Conservation (phyloP, 1,140 invertebrate species). For the Mesaphorura yosii region DNA sequence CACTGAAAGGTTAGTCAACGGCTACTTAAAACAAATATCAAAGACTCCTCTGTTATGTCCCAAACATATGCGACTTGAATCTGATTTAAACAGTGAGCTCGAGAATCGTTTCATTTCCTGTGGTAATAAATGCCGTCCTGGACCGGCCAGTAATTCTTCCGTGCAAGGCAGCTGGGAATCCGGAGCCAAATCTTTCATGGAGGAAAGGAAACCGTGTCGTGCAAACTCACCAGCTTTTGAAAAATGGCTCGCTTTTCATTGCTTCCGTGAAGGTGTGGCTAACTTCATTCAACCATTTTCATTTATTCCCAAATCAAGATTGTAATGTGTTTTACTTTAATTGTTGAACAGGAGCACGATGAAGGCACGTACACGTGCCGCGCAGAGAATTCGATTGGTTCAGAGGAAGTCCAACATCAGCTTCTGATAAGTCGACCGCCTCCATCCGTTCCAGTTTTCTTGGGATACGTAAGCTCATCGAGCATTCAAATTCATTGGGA, state of each 20-base stretch:
- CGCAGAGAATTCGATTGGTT: slow-evolving; percentile 36
- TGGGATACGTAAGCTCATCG: slow-evolving; percentile 22
- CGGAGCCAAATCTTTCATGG: slow-evolving; percentile 37
- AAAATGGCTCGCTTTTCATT: slow-evolving; percentile 16
- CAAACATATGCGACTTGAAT: background rate
- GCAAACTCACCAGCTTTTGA: slow-evolving; percentile 14
- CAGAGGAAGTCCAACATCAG: slow-evolving; percentile 36
- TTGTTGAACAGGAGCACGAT: slow-evolving; percentile 33
- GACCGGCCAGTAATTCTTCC: slow-evolving; percentile 35
- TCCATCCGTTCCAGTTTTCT: slow-evolving; percentile 8
- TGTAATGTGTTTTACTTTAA: background rate
- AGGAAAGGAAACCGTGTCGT: slow-evolving; percentile 19
- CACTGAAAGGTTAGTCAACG: slow-evolving; percentile 25
- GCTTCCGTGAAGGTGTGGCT: slow-evolving; percentile 32
- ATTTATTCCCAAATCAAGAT: background rate
- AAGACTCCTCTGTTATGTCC: background rate
- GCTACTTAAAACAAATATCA: background rate
- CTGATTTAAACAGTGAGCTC: slow-evolving; percentile 34
- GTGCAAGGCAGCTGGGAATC: slow-evolving; percentile 38
- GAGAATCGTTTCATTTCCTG: slow-evolving; percentile 33
- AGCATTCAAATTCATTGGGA: slow-evolving; percentile 27
- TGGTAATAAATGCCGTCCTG: slow-evolving; percentile 21
- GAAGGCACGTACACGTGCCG: slow-evolving; percentile 39
- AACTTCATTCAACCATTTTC: background rate
- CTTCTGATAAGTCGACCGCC: slow-evolving; percentile 34